phyloP scores from a whole-genome alignment of 1,140 invertebrate genomes.

The Frieseomelitta varia region DNA sequence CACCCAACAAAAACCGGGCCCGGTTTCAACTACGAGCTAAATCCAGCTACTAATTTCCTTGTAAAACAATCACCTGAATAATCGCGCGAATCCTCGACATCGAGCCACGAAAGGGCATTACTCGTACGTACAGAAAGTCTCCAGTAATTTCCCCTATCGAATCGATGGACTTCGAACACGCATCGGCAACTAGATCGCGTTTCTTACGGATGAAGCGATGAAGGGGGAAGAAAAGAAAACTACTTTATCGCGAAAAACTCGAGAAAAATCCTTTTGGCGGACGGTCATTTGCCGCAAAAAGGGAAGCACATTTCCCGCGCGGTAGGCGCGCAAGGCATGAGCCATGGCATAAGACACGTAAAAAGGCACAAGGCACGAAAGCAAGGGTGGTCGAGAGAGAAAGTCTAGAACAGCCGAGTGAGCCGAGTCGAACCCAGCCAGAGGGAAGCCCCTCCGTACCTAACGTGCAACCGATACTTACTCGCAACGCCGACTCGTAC shows the following conservation, averaged over 20 bases:
- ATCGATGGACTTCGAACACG: not conserved
- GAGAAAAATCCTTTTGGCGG: constrained; percentile 19
- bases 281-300: constrained; percentile 52
- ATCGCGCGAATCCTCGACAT: too few species aligned
- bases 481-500: constrained; percentile 41
- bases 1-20: not conserved
- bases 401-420: constrained; percentile 56
- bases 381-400: not conserved
- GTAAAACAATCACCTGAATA: not conserved
- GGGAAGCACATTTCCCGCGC: constrained; percentile 53
- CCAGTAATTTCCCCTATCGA: not conserved
- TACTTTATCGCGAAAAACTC: constrained; percentile 35
- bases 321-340: constrained; percentile 29
- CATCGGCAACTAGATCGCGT: not conserved
- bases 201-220: constrained; percentile 50
- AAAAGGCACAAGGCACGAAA: constrained; percentile 25
- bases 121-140: not conserved
- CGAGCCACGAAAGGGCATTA: not conserved
- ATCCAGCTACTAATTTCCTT: not conserved
- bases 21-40: not conserved
- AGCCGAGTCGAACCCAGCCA: constrained; percentile 31
- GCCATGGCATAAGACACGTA: constrained; percentile 29
- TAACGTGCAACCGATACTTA: constrained; percentile 66
- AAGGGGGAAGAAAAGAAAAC: constrained; percentile 26
- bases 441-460: constrained; percentile 61